Conservation (phyloP, 2,888 invertebrate species). For the Apantesis nais region DNA sequence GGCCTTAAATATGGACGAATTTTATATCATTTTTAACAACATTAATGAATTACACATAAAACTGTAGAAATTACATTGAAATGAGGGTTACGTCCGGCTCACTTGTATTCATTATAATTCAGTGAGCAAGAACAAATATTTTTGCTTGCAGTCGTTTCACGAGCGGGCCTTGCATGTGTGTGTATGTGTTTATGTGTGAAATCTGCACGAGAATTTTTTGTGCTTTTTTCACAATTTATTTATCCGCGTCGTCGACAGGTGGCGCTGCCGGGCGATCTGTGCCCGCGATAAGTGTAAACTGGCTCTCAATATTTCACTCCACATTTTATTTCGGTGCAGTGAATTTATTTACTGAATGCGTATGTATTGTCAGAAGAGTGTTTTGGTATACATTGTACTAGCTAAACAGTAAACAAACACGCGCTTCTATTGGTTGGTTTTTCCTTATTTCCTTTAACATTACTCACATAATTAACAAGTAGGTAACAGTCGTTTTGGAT, state of each 20-base stretch:
- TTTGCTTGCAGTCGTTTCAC: slow-evolving; percentile 56
- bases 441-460: slow-evolving; percentile 16
- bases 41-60: slow-evolving; percentile 40
- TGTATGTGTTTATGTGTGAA: slow-evolving; percentile 42
- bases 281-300: slow-evolving; percentile 72
- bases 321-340: slow-evolving; percentile 68
- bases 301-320: slow-evolving; percentile 73
- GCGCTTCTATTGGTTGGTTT: slow-evolving; percentile 19
- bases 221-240: slow-evolving; percentile 65
- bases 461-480: slow-evolving; percentile 34
- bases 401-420: slow-evolving; percentile 9
- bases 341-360: slow-evolving; percentile 53
- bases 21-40: not conserved
- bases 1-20: slow-evolving; percentile 26
- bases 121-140: slow-evolving; percentile 69
- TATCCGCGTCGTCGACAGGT: slow-evolving; percentile 74
- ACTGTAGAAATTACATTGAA: slow-evolving; percentile 50
- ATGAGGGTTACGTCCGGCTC: slow-evolving; percentile 51
- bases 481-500: slow-evolving; percentile 23
- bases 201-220: slow-evolving; percentile 51
- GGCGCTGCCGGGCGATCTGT: slow-evolving; percentile 67
- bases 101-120: slow-evolving; percentile 67
- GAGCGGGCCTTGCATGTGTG: slow-evolving; percentile 35
- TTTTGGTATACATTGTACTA: slow-evolving; percentile 17
- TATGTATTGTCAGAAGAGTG: slow-evolving; percentile 47